Base-by-base conservation (phyloP, 2,113 vertebrate species). In the Mus musculus region DNA sequence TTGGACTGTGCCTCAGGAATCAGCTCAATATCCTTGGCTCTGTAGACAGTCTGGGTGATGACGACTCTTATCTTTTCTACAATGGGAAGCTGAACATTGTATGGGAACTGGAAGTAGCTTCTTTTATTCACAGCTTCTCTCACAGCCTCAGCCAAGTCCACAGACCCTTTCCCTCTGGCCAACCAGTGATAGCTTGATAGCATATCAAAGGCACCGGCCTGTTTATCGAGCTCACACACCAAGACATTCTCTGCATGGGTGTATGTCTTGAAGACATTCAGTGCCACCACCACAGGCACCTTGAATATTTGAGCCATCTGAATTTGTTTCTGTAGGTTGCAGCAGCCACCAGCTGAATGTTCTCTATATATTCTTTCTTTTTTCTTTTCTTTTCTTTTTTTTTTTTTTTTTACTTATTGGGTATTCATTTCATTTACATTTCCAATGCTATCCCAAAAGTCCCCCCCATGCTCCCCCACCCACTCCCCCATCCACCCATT, bases 311-410 rank as follows among this genome's bases (percentile, higher is more conserved):
- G 99, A 46, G 99, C 97, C 33, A 99, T 99, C 98, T 99, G 98
- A 97, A 99, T 99, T 95, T 99, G 99, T 96, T 99, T 99, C 98
- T 98, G 98, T 52, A 99, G 98, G 94, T 99, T 99, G 97, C 99
- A 99, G 98, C 99, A 99, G 90, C 99, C 99, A 7, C 99, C 92
- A 99, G 98, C 96, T 98, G 97, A 97, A 99, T 98, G 97, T 99
- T 99, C 99, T 99, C 99, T 99, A 97, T 56, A 14, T 56, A 56
- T 56, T 14, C 54, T 56, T 56, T 42, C 42, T 42, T 3, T 42
- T 42, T 42, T 42, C 42, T 42, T 42, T 42, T 3, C 3, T 42
- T 42, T 42, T 42, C 3, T 42, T 3, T 42, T 42, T 42, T 42
- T 42, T 42, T 3, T 42, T 42, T 42, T 3, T 42, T 42, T 42